Conservation (phyloP, 2,888 invertebrate species). For the Nipponacmea schrenckii region DNA sequence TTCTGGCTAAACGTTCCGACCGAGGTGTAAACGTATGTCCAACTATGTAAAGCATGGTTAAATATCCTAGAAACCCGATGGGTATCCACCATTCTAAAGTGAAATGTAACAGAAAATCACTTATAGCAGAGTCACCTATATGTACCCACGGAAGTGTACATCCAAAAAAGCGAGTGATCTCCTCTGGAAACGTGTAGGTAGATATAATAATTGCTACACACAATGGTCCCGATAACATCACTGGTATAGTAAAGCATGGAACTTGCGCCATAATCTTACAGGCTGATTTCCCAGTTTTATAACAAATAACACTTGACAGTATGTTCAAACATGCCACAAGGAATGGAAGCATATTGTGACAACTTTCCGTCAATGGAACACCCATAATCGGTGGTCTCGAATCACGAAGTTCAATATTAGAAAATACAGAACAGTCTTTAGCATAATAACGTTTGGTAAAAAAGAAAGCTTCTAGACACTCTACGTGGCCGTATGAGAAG, state of each 20-base stretch:
- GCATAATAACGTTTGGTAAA: slow-evolving; percentile 10
- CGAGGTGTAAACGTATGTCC: slow-evolving; percentile 49
- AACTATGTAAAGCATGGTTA: slow-evolving; percentile 45
- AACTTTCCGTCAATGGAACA: slow-evolving; percentile 7
- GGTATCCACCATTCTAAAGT: slow-evolving; percentile 34
- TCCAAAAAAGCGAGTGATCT: slow-evolving; percentile 13
- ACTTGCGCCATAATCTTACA: slow-evolving; percentile 31
- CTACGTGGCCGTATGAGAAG: slow-evolving; percentile 17
- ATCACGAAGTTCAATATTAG: slow-evolving; percentile 13
- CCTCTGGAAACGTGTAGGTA: slow-evolving; percentile 10
- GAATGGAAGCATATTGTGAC: slow-evolving; percentile 35
- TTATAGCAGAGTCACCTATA: not conserved
- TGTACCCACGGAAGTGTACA: slow-evolving; percentile 16
- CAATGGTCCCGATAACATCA: slow-evolving; percentile 14
- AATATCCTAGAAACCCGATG: slow-evolving; percentile 39
- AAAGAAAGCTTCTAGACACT: slow-evolving; percentile 27
- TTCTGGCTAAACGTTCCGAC: slow-evolving; percentile 47
- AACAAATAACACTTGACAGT: slow-evolving; percentile 36
- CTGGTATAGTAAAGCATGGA: slow-evolving; percentile 19
- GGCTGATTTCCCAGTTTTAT: slow-evolving; percentile 33
- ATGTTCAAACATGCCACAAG: slow-evolving; percentile 38
- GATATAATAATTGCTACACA: slow-evolving; percentile 1
- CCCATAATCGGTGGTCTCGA: not conserved
- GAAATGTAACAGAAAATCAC: slow-evolving; percentile 19
- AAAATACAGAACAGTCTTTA: slow-evolving; percentile 21